Evolutionary conservation across 30 jellyfish, hydroid and myxozoan species (phyloP).

Genomic region (Phacellophora camtschatica): DNA sequence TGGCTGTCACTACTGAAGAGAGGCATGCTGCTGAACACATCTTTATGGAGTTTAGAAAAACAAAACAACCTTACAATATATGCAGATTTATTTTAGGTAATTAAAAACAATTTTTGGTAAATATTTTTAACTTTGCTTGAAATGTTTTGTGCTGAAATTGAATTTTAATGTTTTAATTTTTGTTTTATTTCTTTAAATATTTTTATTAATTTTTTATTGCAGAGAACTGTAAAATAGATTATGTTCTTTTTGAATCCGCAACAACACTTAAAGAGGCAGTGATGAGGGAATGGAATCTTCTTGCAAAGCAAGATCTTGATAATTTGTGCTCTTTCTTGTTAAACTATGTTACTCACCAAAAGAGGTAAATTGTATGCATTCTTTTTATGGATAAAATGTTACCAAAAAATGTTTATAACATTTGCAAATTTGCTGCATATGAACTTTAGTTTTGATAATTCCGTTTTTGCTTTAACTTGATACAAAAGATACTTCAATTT

Average conservation of each 20-base stretch:
- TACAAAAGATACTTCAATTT: too few relatives aligned
- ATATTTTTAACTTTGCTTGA: background rate
- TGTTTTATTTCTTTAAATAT: background rate
- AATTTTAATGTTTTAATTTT: background rate
- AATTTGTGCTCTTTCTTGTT: slow-evolving; percentile 72
- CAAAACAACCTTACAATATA: slow-evolving; percentile 77
- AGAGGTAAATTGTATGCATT: slow-evolving; percentile 71
- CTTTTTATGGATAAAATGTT: too few relatives aligned
- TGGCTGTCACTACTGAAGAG: slow-evolving; percentile 79
- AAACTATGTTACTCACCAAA: slow-evolving; percentile 59
- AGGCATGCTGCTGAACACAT: slow-evolving; percentile 85
- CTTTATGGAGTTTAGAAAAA: slow-evolving; percentile 74
- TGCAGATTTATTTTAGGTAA: slow-evolving; percentile 82
- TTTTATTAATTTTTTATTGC: background rate
- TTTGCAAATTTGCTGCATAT: too few relatives aligned
- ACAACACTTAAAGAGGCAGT: slow-evolving; percentile 86
- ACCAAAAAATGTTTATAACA: too few relatives aligned
- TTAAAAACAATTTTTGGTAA: background rate
- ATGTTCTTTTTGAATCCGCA: slow-evolving; percentile 94
- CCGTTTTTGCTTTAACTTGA: too few relatives aligned
- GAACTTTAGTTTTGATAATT: too few relatives aligned
- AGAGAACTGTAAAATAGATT: slow-evolving; percentile 68
- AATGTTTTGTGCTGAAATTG: background rate
- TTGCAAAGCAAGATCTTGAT: slow-evolving; percentile 65
- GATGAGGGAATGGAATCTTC: slow-evolving; percentile 86